These are phyloP conservation scores for Eustalomyia histrio DNA, from an alignment of 2,888 invertebrate genomes.

Conservation along the genomic window DNA sequence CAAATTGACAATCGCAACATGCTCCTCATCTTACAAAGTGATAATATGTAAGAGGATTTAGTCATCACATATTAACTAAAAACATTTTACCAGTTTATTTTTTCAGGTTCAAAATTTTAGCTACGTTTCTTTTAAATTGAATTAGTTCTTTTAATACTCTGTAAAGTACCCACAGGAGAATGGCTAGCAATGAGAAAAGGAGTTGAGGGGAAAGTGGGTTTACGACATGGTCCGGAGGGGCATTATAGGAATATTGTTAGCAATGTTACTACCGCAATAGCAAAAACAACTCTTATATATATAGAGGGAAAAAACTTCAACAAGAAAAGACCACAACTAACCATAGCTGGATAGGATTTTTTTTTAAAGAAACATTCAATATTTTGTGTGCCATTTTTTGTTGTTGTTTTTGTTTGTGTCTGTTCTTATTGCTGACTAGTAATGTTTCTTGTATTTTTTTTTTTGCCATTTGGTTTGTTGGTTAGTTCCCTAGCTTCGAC, in stretches of 20 bases:
- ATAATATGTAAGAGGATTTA: no score
- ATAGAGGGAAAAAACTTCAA: slow-evolving; percentile 28
- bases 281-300: background rate
- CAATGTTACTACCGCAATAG: slow-evolving; percentile 26
- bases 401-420: slow-evolving; percentile 3
- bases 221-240: slow-evolving; percentile 18
- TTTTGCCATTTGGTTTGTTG: slow-evolving; percentile 19
- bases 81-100: no score
- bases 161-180: slow-evolving; percentile 14
- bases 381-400: slow-evolving; percentile 28
- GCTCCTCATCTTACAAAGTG: no score
- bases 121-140: no score
- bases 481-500: slow-evolving; percentile 3
- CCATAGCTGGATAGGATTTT: slow-evolving; percentile 13
- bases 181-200: slow-evolving; percentile 1
- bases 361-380: slow-evolving; percentile 14
- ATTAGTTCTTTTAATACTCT: background rate
- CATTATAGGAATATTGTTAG: slow-evolving; percentile 30
- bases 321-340: slow-evolving; percentile 29
- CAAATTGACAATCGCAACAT: no score
- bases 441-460: slow-evolving; percentile 11
- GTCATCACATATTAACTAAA: no score
- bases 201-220: background rate
- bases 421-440: slow-evolving; percentile 30
- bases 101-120: no score